These are phyloP conservation scores for Lamellibrachia columna DNA, from an alignment of 2,888 invertebrate species.

Conservation along the genomic window DNA sequence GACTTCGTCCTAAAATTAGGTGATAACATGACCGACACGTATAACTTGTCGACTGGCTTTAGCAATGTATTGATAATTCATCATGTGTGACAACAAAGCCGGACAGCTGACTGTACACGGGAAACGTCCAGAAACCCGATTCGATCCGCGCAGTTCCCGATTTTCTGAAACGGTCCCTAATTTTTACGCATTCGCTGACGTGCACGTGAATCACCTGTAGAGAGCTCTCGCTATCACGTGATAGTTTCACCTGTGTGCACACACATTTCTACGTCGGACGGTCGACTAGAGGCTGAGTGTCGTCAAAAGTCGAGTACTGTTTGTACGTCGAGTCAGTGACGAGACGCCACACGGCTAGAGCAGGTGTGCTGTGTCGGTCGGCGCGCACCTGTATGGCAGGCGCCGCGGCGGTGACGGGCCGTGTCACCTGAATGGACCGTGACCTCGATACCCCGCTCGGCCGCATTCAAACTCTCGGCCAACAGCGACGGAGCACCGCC, in stretches of 20 bases:
- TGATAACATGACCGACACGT: background rate
- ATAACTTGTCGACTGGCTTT: background rate
- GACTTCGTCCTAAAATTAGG: background rate
- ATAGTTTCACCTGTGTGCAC: background rate
- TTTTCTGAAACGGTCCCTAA: background rate
- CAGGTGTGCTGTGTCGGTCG: background rate
- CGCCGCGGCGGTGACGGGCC: background rate
- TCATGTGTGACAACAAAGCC: background rate
- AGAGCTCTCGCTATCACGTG: background rate
- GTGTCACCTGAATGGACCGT: slow-evolving; percentile 9
- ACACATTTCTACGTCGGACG: background rate
- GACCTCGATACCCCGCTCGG: background rate
- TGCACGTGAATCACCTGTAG: slow-evolving; percentile 10
- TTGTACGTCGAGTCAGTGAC: background rate
- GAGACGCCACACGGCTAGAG: background rate
- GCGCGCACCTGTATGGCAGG: background rate
- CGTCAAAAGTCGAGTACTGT: background rate
- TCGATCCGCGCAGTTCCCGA: background rate
- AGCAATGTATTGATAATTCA: background rate
- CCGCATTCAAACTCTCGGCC: background rate
- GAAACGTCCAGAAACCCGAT: background rate
- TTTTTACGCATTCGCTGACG: background rate
- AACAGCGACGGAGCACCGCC: background rate
- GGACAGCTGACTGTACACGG: background rate
- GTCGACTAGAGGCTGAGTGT: background rate